Base-by-base conservation (phyloP, 2,113 vertebrate species). In the Ibidorhyncha struthersii region DNA sequence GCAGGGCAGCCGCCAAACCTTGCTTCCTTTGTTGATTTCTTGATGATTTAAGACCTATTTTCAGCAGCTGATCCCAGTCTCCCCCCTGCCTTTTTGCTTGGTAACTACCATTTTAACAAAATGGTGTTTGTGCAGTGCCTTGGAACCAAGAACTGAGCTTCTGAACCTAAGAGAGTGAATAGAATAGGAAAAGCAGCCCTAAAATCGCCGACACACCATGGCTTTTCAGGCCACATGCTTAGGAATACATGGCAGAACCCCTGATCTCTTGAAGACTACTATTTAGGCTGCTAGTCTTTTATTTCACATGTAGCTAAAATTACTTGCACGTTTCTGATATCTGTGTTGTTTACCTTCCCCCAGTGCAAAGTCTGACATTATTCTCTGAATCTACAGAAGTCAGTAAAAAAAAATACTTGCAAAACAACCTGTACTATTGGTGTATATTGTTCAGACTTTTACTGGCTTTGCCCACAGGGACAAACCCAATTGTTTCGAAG, bases 11-110 rank as follows among this genome's bases (percentile, higher is more conserved):
- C 4, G 59, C 88, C 96, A 96, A 96, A 95, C 87, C 87, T 86
- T 81, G 70, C 71, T 97, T 97, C 93, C 93, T 96, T 96, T 97
- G 85, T 91, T 96, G 87, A 93, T 95, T 97, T 95, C 91, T 88
- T 63, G 77, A 94, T 78, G 83, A 95, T 96, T 96, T 95, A 94
- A 95, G 88, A 80, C 73, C 85, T 97, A 83, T 96, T 97, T 96
- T 96, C 90, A 96, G 87, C 86, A 86, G 86, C 71, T 25, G 14
- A 91, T 80, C 45, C 93, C 43, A 12, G 67, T 69, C 49, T 22
- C 14, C 55, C 62, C 40, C 49, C 84, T 58, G 71, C 58, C 65
- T 95, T 83, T 76, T 76, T 26, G n/a, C 50, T 93, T 88, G 86
- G 73, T 92, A 93, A 89, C 86, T 76, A 87, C 66, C 76, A 83